Evolutionary conservation across 2,113 vertebrate species (phyloP).

Genomic region (Salvelinus namaycush): DNA sequence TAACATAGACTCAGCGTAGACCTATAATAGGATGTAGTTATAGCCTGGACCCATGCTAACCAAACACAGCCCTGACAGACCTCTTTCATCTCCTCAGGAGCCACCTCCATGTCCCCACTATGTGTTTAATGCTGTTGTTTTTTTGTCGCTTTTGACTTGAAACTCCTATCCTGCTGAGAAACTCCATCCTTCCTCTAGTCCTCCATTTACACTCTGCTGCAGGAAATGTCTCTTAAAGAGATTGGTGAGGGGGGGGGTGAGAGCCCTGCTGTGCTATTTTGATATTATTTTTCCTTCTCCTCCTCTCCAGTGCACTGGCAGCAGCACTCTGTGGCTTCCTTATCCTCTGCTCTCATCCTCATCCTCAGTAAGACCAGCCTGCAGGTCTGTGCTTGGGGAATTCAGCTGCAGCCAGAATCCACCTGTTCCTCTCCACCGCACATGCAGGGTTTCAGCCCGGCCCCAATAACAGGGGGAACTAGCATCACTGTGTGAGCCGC

Average conservation of each 20-base stretch:
- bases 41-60: too few relatives aligned
- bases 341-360: constrained; percentile 54
- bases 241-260: constrained; percentile 45
- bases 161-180: constrained; percentile 51
- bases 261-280: constrained; percentile 63
- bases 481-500: constrained; percentile 42
- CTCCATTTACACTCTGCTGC: constrained; percentile 56
- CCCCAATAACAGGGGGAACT: constrained; percentile 48
- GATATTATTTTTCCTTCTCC: constrained; percentile 64
- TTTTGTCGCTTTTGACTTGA: constrained; percentile 47
- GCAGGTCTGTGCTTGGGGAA: constrained; percentile 50
- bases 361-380: constrained; percentile 57
- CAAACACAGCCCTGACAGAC: too few relatives aligned
- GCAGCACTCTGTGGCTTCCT: constrained; percentile 50
- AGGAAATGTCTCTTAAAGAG: constrained; percentile 61
- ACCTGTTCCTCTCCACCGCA: constrained; percentile 58
- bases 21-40: too few relatives aligned
- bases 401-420: too few relatives aligned
- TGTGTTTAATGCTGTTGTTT: background rate
- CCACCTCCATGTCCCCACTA: background rate
- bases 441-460: constrained; percentile 44
- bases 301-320: constrained; percentile 24
- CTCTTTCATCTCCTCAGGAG: too few relatives aligned
- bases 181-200: constrained; percentile 33
- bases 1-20: too few relatives aligned